Evolutionary conservation across 2,797 vertebrate genomes (phyloP), one percentile per base, ranked within the genome.

Genomic region (Sciaenops ocellatus): DNA sequence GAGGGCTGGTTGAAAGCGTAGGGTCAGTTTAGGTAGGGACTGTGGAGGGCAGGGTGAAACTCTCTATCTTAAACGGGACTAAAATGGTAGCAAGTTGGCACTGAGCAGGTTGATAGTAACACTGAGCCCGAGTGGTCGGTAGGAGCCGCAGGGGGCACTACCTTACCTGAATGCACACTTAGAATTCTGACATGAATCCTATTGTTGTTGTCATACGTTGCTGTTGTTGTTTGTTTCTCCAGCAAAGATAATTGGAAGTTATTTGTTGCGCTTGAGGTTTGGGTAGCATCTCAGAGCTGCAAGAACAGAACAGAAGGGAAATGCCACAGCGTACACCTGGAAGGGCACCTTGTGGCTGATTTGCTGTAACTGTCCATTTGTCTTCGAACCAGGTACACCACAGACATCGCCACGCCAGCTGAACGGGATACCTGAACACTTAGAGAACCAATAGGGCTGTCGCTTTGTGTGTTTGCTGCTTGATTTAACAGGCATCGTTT

Each of bases 71-170:
- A 88, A 93, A 93, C 76, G 92, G 87, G 88, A 93, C 89, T 87
- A 82, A 87, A 91, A 94, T 88, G 92, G 90, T 90, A 91, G 93
- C 90, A 94, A 94, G 96, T 95, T 95, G 96, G 95, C 90, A 94
- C 92, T 93, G 94, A 95, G 96, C 94, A 96, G 89, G 95, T 96
- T 92, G 94, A 91, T 89, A 91, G 94, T 90, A 89, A 92, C 93
- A 90, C 83, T 87, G 92, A 90, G 90, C 87, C 85, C 62, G 18
- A 71, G 65, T 60, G 78, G 82, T 74, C 6, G 69, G 90, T 83
- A 76, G 89, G 76, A 90, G 82, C 85, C 73, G 44, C 28, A 24
- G 57, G 41, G 75, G 73, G 74, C 65, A 56, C 85, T 73, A 69
- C 81, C 75, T 28, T 48, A 68, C 83, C 86, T 70, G 87, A 88